A percentile compares a stretch with the other conserved stretches of the same genome.
Conservation (phyloP, 2,113 vertebrate species). For the Microcebus murinus region DNA sequence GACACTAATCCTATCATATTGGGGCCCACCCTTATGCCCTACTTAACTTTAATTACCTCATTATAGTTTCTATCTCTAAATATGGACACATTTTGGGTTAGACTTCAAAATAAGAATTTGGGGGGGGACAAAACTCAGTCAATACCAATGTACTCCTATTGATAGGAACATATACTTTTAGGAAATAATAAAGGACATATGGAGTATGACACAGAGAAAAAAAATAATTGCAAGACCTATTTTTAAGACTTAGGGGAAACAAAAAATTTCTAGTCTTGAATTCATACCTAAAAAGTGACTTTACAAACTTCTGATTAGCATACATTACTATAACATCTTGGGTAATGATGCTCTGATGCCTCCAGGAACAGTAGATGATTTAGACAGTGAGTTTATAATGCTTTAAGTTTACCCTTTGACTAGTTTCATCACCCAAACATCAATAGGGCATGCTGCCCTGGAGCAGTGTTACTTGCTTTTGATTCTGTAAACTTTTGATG, state of each 20-base stretch:
- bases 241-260: background rate
- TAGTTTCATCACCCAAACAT: slow-evolving; percentile 40
- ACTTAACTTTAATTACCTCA: background rate
- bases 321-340: background rate
- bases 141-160: background rate
- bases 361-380: slow-evolving; percentile 11
- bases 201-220: background rate
- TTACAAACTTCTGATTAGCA: background rate
- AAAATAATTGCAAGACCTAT: background rate
- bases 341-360: background rate
- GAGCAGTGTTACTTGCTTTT: slow-evolving; percentile 24
- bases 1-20: background rate
- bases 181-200: background rate
- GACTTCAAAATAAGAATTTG: background rate
- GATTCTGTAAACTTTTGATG: slow-evolving; percentile 24
- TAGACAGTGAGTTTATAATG: background rate
- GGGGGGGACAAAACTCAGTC: background rate
- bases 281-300: background rate
- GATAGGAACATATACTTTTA: background rate
- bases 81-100: background rate
- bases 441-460: background rate
- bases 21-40: background rate
- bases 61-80: background rate
- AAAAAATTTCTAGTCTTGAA: background rate
- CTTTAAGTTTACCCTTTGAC: slow-evolving; percentile 7